phyloP scores from a whole-genome alignment of 2,797 vertebrate species.

The Lindbergichthys nudifrons region DNA sequence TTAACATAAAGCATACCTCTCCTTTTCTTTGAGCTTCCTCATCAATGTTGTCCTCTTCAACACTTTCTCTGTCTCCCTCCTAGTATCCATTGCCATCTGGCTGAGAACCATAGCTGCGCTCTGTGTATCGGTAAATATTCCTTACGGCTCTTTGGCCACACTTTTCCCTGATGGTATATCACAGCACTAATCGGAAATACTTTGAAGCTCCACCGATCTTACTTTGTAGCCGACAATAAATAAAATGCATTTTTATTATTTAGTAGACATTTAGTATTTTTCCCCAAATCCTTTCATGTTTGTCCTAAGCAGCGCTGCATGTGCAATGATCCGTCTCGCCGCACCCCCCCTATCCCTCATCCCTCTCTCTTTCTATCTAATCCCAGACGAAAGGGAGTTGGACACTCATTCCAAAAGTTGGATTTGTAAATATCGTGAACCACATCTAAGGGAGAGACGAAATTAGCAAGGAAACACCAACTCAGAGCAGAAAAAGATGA shows the following conservation, averaged over 20 bases:
- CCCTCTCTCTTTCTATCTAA: conserved; percentile 83
- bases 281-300: conserved; percentile 82
- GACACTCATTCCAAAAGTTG: conserved; percentile 85
- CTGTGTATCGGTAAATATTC: conserved; percentile 76
- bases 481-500: conserved; percentile 63
- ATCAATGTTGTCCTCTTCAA: conserved; percentile 38
- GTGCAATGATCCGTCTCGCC: conserved; percentile 57
- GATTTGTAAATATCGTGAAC: conserved; percentile 78
- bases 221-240: conserved; percentile 89
- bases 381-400: conserved; percentile 85
- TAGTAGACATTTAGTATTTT: conserved; percentile 86
- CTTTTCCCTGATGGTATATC: conserved; percentile 76
- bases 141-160: conserved; percentile 71
- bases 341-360: conserved; percentile 76
- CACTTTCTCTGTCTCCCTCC: conserved; percentile 35
- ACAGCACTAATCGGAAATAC: conserved; percentile 87
- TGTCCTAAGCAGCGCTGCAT: conserved; percentile 78
- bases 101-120: conserved; percentile 42
- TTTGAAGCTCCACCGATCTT: conserved; percentile 88
- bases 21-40: conserved; percentile 31
- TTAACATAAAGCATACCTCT: conserved; percentile 64
- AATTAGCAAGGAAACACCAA: conserved; percentile 82
- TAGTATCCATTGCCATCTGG: conserved; percentile 67
- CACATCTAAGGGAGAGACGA: conserved; percentile 83
- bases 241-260: conserved; percentile 87